Evolutionary conservation across 2,888 invertebrate genomes (phyloP), one percentile per base, ranked within the genome.

Genomic region (Sminthurinus aureus): DNA sequence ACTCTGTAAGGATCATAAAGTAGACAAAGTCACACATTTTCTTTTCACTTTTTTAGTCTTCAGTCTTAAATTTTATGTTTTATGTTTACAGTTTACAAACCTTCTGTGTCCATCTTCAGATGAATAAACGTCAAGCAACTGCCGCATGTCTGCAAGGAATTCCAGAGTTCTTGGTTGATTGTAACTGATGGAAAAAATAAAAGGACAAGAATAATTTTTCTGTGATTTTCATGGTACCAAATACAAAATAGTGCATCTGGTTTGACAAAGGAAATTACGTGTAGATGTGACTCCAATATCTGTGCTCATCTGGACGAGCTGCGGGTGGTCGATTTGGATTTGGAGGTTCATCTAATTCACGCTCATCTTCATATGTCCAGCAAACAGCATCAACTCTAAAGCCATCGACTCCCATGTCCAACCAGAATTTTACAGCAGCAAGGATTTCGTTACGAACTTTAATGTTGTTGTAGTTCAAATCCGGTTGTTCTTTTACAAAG

Each of bases 401-500:
- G 4, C 98, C 98, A 86, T 93, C 93, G 0, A 96, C 94, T 0
- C 97, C 98, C 3, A 93, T 91, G 6, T 93, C 91, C 86, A 97
- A 89, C 93, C 97, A 96, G 87, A 93, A 93, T 67, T 91, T 90
- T 0, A 98, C 90, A 0, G 95, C 94, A 0, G 91, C 91, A 83
- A 92, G 89, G 87, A 96, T 94, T 89, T 93, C 93, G 0, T 92
- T 89, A 3, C 94, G 92, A 0, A 96, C 95, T 0, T 90, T 89
- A 0, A 92, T 91, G 89, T 96, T 95, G 84, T 93, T 92, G 92
- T 95, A 95, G 91, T 97, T 96, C 4, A 98, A 92, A 90, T 97
- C 96, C 0, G 97, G 95, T 89, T 93, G 93, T 20, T 92, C 91
- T 0, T 90, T 90, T 0, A 92, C 92, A 89, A 94, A 95, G 89